Conservation (phyloP, 2,888 invertebrate genomes). For the Rhodophaea formosa region DNA sequence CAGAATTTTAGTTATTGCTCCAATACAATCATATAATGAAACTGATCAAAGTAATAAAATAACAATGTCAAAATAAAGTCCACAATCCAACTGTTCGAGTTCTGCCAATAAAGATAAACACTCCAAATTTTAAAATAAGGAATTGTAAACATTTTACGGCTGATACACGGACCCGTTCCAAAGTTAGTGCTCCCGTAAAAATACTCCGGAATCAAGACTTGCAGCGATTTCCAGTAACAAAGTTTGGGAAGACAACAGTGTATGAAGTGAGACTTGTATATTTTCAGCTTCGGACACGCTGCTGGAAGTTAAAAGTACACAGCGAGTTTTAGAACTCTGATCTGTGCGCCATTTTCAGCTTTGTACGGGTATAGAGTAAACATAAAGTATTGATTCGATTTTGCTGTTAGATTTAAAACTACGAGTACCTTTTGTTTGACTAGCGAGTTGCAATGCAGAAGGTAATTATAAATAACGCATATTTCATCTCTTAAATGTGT, state of each 20-base stretch:
- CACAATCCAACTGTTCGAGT: not conserved
- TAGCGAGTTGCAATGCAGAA: too few relatives aligned
- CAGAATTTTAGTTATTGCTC: too few relatives aligned
- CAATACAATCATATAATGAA: too few relatives aligned
- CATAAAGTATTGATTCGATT: too few relatives aligned
- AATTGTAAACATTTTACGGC: constrained; percentile 36
- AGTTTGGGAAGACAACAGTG: constrained; percentile 24
- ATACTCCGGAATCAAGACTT: constrained; percentile 42
- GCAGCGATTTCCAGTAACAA: constrained; percentile 34
- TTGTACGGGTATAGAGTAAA: not conserved
- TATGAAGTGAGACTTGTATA: constrained; percentile 16
- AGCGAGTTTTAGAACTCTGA: constrained; percentile 11
- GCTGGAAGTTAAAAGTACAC: constrained; percentile 9
- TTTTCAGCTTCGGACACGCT: constrained; percentile 14
- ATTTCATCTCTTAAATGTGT: too few relatives aligned
- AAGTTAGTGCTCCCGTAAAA: constrained; percentile 46
- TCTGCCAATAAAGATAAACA: constrained; percentile 12
- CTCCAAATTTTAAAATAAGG: constrained; percentile 26
- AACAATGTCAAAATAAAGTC: not conserved
- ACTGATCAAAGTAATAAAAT: constrained; percentile 21
- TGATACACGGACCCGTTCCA: constrained; percentile 31
- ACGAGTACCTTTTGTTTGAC: too few relatives aligned
- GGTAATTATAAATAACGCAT: too few relatives aligned
- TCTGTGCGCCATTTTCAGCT: not conserved
- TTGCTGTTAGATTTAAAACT: too few relatives aligned